Evolutionary conservation across 2,888 invertebrate species (phyloP).

Genomic region (Quadriops clusia): DNA sequence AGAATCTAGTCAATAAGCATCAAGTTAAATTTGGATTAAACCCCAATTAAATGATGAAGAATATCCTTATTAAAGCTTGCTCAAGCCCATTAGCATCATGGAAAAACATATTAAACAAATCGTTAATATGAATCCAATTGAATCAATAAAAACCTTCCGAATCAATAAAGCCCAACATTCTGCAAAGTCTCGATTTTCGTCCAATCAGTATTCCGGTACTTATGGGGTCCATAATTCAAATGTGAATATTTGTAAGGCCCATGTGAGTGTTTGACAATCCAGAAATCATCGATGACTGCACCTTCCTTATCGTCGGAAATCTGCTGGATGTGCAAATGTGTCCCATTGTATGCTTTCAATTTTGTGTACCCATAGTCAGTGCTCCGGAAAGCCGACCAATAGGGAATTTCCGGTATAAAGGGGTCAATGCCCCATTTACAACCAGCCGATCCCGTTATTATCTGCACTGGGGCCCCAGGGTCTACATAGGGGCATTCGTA

Average conservation of each 20-base stretch:
- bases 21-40: too few species aligned
- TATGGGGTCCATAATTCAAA: too few species aligned
- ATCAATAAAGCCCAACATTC: too few species aligned
- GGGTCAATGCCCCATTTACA: slow-evolving; percentile 73
- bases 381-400: slow-evolving; percentile 78
- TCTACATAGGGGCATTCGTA: slow-evolving; percentile 55
- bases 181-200: slow-evolving; percentile 27
- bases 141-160: too few species aligned
- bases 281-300: slow-evolving; percentile 54
- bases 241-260: slow-evolving; percentile 32
- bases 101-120: too few species aligned
- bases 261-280: slow-evolving; percentile 50
- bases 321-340: slow-evolving; percentile 85
- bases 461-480: slow-evolving; percentile 75
- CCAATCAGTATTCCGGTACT: too few species aligned
- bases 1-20: too few species aligned
- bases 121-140: too few species aligned
- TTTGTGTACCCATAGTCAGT: slow-evolving; percentile 88
- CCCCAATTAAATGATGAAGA: too few species aligned
- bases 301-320: slow-evolving; percentile 62
- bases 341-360: slow-evolving; percentile 63
- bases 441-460: slow-evolving; percentile 82
- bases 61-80: too few species aligned
- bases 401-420: slow-evolving; percentile 40
- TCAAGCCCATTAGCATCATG: too few species aligned